A percentile compares a stretch with the other conserved stretches of the same genome.
Conservation (phyloP, 2,888 invertebrate species). For the Hanleya hanleyi region DNA sequence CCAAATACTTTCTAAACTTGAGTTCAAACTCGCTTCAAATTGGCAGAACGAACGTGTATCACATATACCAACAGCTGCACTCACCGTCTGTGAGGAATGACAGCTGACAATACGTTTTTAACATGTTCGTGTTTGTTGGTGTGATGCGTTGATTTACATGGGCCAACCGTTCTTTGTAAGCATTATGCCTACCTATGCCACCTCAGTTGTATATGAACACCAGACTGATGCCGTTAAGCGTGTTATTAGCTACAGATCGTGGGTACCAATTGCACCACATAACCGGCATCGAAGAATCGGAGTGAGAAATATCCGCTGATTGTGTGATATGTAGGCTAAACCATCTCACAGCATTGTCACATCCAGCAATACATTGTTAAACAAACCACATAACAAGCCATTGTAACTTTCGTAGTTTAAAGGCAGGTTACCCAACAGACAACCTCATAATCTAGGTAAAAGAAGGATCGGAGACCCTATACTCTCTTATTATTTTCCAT, state of each 20-base stretch:
- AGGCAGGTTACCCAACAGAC: background rate
- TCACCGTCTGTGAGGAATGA: too few species aligned
- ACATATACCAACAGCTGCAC: background rate
- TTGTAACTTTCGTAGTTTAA: background rate
- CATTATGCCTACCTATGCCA: slow-evolving; percentile 11
- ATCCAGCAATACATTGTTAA: background rate
- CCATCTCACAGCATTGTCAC: background rate
- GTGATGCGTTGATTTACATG: slow-evolving; percentile 4
- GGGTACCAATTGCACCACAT: background rate
- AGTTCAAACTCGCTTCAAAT: background rate
- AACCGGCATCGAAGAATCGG: too few species aligned
- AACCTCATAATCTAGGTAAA: background rate
- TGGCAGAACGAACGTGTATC: background rate
- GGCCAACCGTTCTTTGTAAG: slow-evolving; percentile 17
- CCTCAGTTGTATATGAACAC: background rate
- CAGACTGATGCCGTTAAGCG: background rate
- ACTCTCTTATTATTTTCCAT: background rate
- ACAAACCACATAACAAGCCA: background rate
- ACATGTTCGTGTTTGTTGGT: slow-evolving; percentile 12
- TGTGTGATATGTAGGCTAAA: background rate
- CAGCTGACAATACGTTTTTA: background rate
- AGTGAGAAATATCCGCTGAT: too few species aligned
- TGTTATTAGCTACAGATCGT: background rate
- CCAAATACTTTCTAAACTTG: background rate
- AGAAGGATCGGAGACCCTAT: background rate